Conservation (phyloP, 2,113 vertebrate genomes). For the Hepsetus odoe region DNA sequence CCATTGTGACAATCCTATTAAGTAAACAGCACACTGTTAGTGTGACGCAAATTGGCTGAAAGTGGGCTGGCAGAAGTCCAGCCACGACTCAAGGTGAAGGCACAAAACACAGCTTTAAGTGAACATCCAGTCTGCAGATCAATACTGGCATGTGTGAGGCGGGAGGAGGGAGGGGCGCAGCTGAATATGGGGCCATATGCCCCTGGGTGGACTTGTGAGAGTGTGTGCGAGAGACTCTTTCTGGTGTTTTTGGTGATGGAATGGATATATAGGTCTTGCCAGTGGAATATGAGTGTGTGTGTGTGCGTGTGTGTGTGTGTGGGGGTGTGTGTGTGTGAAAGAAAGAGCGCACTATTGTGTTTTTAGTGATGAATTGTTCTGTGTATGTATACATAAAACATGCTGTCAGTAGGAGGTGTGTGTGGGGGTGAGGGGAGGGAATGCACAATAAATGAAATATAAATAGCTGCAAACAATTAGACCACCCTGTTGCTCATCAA, state of each 20-base stretch:
- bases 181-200: constrained; percentile 59
- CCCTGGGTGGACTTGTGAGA: not conserved
- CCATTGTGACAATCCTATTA: constrained; percentile 74
- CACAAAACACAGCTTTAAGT: constrained; percentile 61
- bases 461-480: constrained; percentile 32
- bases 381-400: not conserved
- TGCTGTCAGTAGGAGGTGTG: not conserved
- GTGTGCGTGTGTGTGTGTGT: too few relatives aligned
- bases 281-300: not conserved
- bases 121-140: constrained; percentile 62
- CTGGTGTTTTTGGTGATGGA: not conserved
- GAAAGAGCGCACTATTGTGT: constrained; percentile 4
- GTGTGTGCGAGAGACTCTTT: constrained; percentile 4
- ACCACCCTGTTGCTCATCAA: constrained; percentile 12
- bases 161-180: constrained; percentile 40
- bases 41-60: constrained; percentile 72
- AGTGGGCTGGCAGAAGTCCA: constrained; percentile 70
- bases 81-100: constrained; percentile 76
- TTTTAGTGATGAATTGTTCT: too few relatives aligned
- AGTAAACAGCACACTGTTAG: constrained; percentile 69
- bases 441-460: constrained; percentile 14
- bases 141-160: constrained; percentile 61
- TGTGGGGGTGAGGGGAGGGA: not conserved
- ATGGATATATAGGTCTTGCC: not conserved
- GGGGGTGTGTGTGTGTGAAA: not conserved